phyloP scores from a whole-genome alignment of 2,113 vertebrate species.

The Phaethon lepturus region DNA sequence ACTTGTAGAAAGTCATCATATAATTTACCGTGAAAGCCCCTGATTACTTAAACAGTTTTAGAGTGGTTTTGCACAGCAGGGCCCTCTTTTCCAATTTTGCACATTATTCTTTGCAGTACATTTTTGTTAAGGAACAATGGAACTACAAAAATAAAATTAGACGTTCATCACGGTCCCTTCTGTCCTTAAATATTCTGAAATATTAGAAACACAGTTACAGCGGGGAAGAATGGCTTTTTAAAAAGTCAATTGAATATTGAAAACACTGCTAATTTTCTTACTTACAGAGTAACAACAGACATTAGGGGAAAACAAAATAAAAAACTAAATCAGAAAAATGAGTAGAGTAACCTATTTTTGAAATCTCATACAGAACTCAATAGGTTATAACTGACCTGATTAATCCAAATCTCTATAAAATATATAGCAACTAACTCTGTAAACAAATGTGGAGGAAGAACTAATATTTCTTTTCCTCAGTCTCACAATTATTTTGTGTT shows the following conservation, averaged over 20 bases:
- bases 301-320: background rate
- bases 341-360: background rate
- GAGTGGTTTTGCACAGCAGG: slow-evolving; percentile 45
- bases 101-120: slow-evolving; percentile 6
- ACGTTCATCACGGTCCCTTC: background rate
- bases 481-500: background rate
- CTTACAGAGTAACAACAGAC: background rate
- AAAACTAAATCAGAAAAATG: slow-evolving; percentile 17
- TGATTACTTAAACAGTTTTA: slow-evolving; percentile 10
- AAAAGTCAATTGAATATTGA: slow-evolving; percentile 25
- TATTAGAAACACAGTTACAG: background rate
- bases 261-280: slow-evolving; percentile 8
- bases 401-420: background rate
- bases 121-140: slow-evolving; percentile 50
- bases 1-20: slow-evolving; percentile 4
- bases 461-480: background rate
- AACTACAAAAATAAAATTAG: slow-evolving; percentile 23
- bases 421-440: background rate
- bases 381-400: background rate
- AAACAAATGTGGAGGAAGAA: background rate
- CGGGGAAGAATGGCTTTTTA: slow-evolving; percentile 27
- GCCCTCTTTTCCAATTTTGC: slow-evolving; percentile 27
- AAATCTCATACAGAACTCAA: slow-evolving; percentile 18
- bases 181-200: slow-evolving; percentile 30
- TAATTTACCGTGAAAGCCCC: slow-evolving; percentile 31